Evolutionary conservation across 2,888 invertebrate species (phyloP).

Genomic region (Arge pagana): DNA sequence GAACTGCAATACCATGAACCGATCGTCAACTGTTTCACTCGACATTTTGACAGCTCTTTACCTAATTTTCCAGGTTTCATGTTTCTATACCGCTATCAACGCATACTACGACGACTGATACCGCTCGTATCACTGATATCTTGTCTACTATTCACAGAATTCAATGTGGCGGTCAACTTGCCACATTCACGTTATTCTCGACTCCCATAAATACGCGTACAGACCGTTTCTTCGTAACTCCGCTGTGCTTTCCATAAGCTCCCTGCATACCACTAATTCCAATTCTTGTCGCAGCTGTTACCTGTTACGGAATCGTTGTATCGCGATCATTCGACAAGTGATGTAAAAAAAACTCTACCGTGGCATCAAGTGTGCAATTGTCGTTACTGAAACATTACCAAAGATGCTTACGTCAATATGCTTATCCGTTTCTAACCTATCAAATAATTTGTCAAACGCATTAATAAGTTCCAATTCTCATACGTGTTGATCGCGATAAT

Average conservation of each 20-base stretch:
- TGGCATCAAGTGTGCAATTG: background rate
- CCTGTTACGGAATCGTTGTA: background rate
- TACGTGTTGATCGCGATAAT: slow-evolving; percentile 24
- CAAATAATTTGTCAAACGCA: slow-evolving; percentile 23
- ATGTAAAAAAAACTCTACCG: background rate
- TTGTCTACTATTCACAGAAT: background rate
- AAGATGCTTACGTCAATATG: slow-evolving; percentile 41
- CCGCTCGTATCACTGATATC: too few species aligned
- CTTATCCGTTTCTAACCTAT: slow-evolving; percentile 34
- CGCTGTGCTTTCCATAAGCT: too few species aligned
- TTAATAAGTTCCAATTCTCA: slow-evolving; percentile 32
- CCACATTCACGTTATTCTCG: slow-evolving; percentile 18
- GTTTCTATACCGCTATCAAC: too few species aligned
- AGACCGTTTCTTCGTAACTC: too few species aligned
- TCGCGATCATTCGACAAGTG: background rate
- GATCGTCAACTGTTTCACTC: too few species aligned
- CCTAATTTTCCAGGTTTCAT: too few species aligned
- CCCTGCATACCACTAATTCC: too few species aligned
- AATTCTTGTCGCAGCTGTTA: too few species aligned
- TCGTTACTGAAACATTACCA: background rate
- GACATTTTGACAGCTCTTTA: too few species aligned
- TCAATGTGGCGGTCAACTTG: slow-evolving; percentile 26
- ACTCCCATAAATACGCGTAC: slow-evolving; percentile 7
- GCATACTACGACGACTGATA: too few species aligned
- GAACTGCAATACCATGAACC: too few species aligned